A percentile compares a stretch with the other conserved stretches of the same genome.
phyloP scores from a whole-genome alignment of 2,113 vertebrate genomes.

The Cygnus atratus region DNA sequence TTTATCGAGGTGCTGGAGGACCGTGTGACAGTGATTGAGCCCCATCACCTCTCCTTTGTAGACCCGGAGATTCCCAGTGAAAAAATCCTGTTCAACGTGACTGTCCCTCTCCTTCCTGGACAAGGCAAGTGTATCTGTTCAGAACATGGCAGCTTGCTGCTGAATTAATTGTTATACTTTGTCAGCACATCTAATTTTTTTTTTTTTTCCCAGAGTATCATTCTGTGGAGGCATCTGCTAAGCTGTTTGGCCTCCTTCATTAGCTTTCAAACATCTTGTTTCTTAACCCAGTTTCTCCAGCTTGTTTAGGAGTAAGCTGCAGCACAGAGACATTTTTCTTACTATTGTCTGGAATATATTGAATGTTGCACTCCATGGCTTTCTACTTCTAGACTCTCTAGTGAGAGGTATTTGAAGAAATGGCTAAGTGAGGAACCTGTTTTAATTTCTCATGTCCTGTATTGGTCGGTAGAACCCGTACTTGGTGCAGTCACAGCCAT shows the following conservation, averaged over 20 bases:
- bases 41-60: conserved; percentile 88
- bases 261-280: not conserved
- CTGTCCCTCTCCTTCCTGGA: conserved; percentile 82
- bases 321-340: not conserved
- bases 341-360: not conserved
- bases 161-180: not conserved
- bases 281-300: not conserved
- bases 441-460: not conserved
- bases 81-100: conserved; percentile 91
- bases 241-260: not conserved
- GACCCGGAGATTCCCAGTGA: conserved; percentile 84
- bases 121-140: conserved; percentile 80
- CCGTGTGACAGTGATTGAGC: conserved; percentile 85
- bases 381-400: not conserved
- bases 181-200: not conserved
- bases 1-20: conserved; percentile 88
- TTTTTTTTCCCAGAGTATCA: not conserved
- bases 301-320: not conserved
- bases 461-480: not conserved
- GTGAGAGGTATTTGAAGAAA: not conserved
- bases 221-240: not conserved
- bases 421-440: not conserved
- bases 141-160: not conserved
- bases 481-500: accelerated
- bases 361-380: not conserved